Evolutionary conservation across 2,113 vertebrate species (phyloP), one percentile per base, ranked within the genome.

Genomic region (Campylorhamphus procurvoides): DNA sequence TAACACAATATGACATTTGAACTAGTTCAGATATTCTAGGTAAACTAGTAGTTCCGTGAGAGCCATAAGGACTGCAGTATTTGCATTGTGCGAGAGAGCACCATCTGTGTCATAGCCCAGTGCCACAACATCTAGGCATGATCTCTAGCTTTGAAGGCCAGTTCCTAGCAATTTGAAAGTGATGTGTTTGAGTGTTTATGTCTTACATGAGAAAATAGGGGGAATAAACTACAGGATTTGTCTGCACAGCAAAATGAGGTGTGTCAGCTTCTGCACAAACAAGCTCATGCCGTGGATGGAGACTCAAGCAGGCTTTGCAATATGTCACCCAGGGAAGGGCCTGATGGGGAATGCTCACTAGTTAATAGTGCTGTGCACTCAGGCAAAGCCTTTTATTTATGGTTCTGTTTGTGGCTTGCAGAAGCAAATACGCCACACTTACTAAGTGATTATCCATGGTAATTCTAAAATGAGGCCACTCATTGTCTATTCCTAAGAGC

Each of bases 301-400:
- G 11, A 33, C 28, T 64, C 16, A 28, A 39, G 28, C 2, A 78
- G 18, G 12, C 16, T 76, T 29, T 78, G 66, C 24, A 64, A 24
- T 59, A 24, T 6, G 31, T 42, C 40, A 50, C 3, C 1, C 0
- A 2, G 29, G n/a, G 28, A 58, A 88, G 50, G 33, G 78, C 29
- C 29, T 46, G 39, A 20, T n/a, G 14, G 4, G 33, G 31, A 25
- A 46, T 53, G 39, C 67, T 92, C 18, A 12, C 28, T 27, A 33
- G 10, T 50, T 64, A 55, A 55, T 1, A 12, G 33, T 12, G 23
- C 29, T 20, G 29, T 1, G 6, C 39, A 72, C 0, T 0, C 35
- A 39, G 33, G 9, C 31, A 87, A 63, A 67, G 14, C 12, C 19
- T 59, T 73, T 67, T 58, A 56, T 67, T 84, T 78, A 31, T 42